Percentiles rank a stretch among this genome's conserved stretches.
These are phyloP conservation scores for Mastacembelus armatus DNA, from an alignment of 2,797 vertebrate species.

Conservation along the genomic window DNA sequence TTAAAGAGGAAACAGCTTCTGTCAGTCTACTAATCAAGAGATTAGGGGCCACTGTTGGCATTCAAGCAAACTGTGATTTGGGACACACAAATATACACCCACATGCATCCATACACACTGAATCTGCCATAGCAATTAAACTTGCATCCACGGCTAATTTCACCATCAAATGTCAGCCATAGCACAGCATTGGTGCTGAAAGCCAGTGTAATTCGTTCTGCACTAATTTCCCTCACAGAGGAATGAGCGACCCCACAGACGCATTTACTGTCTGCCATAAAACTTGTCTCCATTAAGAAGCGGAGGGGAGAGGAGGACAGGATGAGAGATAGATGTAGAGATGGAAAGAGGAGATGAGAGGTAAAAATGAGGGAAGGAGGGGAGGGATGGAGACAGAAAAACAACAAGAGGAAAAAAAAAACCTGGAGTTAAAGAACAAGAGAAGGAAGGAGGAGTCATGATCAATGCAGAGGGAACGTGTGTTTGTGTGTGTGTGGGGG, in stretches of 20 bases:
- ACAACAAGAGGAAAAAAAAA: background rate
- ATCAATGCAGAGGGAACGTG: background rate
- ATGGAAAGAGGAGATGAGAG: slow-evolving; percentile 30
- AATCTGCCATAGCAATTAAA: slow-evolving; percentile 77
- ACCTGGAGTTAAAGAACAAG: background rate
- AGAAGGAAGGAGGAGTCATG: background rate
- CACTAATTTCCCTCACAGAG: slow-evolving; percentile 78
- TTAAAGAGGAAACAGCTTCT: slow-evolving; percentile 74
- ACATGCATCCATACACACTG: slow-evolving; percentile 36
- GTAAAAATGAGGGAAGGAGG: slow-evolving; percentile 1
- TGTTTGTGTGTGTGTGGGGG: too few relatives aligned
- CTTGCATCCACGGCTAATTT: slow-evolving; percentile 79
- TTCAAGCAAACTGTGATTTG: slow-evolving; percentile 74
- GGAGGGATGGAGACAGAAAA: background rate
- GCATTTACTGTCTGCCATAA: slow-evolving; percentile 79
- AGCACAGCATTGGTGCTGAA: slow-evolving; percentile 65
- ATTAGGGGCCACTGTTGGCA: slow-evolving; percentile 81
- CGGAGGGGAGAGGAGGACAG: slow-evolving; percentile 52
- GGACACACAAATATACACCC: slow-evolving; percentile 59
- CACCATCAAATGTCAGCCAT: slow-evolving; percentile 81
- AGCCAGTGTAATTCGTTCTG: slow-evolving; percentile 73
- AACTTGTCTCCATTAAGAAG: slow-evolving; percentile 75
- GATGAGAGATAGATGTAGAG: slow-evolving; percentile 35
- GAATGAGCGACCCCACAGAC: slow-evolving; percentile 74
- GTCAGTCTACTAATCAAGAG: slow-evolving; percentile 84